Conservation (phyloP, 2,797 vertebrate genomes). For the Gobio occitaniae region DNA sequence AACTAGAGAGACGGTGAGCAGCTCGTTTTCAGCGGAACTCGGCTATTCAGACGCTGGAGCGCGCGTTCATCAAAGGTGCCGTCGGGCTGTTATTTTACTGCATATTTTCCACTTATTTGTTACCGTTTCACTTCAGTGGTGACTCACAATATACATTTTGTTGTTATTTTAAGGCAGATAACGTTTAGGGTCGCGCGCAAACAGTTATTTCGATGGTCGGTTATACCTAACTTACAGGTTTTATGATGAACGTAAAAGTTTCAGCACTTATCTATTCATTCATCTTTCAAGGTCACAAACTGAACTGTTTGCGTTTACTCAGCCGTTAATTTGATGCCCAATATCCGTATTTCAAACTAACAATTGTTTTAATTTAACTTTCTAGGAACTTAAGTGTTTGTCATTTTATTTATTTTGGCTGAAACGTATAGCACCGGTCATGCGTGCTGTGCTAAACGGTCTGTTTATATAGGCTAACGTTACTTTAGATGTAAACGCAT, state of each 20-base stretch:
- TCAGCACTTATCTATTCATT: not conserved
- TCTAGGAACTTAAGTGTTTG: not conserved
- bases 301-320: not conserved
- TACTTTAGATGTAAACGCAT: not conserved
- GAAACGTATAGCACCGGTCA: not conserved
- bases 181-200: not conserved
- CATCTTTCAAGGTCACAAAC: not conserved
- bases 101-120: constrained; percentile 28
- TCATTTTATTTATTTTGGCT: not conserved
- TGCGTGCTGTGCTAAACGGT: not conserved
- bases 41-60: not conserved
- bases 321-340: not conserved
- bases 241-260: not conserved
- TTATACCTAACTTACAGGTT: not conserved
- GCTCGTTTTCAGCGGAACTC: constrained; percentile 8
- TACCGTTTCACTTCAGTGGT: not conserved
- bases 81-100: constrained; percentile 24
- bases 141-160: not conserved
- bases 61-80: not conserved
- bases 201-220: not conserved
- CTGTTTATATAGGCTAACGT: not conserved
- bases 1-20: not conserved
- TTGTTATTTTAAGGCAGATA: not conserved
- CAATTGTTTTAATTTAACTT: not conserved
- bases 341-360: not conserved